Base-by-base conservation (phyloP, 2,797 vertebrate genomes). In the Pipistrellus nathusii region DNA sequence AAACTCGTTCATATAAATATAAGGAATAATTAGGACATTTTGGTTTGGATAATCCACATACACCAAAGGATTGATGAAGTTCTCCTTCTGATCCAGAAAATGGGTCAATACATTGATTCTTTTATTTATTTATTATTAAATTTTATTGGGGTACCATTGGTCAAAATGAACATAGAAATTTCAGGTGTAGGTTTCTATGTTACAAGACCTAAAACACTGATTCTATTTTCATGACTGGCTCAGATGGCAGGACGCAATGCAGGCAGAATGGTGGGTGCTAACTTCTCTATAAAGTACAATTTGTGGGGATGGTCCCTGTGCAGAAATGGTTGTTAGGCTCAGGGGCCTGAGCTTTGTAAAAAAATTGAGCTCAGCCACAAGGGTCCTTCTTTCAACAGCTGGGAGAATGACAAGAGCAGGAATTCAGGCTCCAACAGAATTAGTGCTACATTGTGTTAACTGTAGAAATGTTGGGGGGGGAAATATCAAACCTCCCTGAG, bases 371-470 rank as follows among this genome's bases (percentile, higher is more conserved):
- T 55, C 55, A 77, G n/a, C n/a, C 38, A 77, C n/a, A 51, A 78
- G 75, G n/a, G 13, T 13, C 51, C 48, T 55, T 78, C 75, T 55
- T 23, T 4, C 23, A 46, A 48, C 41, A 46, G 6, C n/a, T 32
- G 38, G 35, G 25, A 27, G 77, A 68, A 81, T 53, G 15, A 17
- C 1, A 5, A 64, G 38, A 73, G 25, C 8, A 80, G 38, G 30
- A 51, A 46, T 17, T 15, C 8, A 35, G 32, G 4, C 17, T 68
- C 44, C 14, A 11, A 6, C 48, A 85, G 51, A 68, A 21, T 38
- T 2, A 0, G 20, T 21, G 21, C 62, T 13, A 21, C 3, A 0
- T 25, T 11, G 23, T 57, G 6, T 5, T 27, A 23, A 15, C 10
- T 23, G 12, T 44, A 32, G 59, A 35, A 66, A 66, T 13, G 27